A percentile compares a stretch with the other conserved stretches of the same genome.
Conservation (phyloP, 2,113 vertebrate species). For the Poeciliopsis occidentalis region DNA sequence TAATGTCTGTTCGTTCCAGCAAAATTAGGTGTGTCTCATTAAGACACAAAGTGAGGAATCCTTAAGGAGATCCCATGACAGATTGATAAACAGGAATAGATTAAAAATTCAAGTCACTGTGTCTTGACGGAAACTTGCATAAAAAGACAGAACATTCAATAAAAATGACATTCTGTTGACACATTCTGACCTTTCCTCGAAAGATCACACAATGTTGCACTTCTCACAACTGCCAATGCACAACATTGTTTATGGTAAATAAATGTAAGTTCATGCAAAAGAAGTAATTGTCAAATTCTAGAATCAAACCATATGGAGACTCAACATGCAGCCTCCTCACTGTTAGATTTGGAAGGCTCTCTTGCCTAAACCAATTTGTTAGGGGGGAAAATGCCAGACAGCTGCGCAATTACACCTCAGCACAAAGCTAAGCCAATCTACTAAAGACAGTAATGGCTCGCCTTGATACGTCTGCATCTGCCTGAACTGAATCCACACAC, state of each 20-base stretch:
- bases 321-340: conserved; percentile 7
- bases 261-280: background rate
- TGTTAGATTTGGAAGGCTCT: conserved; percentile 32
- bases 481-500: conserved; percentile 60
- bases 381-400: conserved; percentile 58
- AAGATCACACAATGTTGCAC: background rate
- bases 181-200: conserved; percentile 13
- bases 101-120: conserved; percentile 3
- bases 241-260: background rate
- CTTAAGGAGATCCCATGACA: conserved; percentile 55
- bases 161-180: background rate
- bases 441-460: conserved; percentile 48
- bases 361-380: conserved; percentile 49
- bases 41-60: conserved; percentile 47
- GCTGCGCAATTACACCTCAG: conserved; percentile 68
- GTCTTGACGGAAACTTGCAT: background rate
- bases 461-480: conserved; percentile 54
- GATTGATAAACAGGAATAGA: conserved; percentile 53
- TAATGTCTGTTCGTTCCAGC: too few relatives aligned
- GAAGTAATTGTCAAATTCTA: background rate
- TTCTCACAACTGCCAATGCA: background rate
- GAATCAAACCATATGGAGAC: background rate
- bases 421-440: conserved; percentile 68
- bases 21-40: background rate
- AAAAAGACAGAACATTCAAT: background rate